Base-by-base conservation (phyloP, 2,797 vertebrate genomes). In the Clarias laeviceps region DNA sequence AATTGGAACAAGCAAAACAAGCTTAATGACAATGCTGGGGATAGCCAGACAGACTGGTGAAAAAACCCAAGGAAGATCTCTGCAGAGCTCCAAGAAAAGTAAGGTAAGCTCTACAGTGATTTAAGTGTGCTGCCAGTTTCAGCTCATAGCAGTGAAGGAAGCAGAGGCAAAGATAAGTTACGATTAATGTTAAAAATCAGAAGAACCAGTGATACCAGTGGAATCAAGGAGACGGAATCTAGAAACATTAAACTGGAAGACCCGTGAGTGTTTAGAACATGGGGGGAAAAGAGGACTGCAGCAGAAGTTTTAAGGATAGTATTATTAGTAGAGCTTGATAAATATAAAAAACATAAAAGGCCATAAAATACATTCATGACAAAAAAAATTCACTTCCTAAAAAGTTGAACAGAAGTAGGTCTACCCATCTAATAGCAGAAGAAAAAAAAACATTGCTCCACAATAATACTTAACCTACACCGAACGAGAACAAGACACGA, bases 171-270 rank as follows among this genome's bases (percentile, higher is more conserved):
- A 69, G 56, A 77, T 27, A 66, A 83, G 27, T 62, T n/a, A 18
- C 61, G 54, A 59, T 74, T 73, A 80, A 87, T 65, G 61, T 57
- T 66, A 78, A 87, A 54, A 80, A 70, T 83, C 45, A 80, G 29
- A 65, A 56, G 29, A 64, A 74, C 5, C 12, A 54, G 45, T 50
- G 12, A 72, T 37, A 64, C 29, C 11, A 32, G 57, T 15, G 5
- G 64, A 37, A 34, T 70, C 65, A 45, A 73, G 59, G 17, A 79
- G 29, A 15, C 4, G 69, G 34, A 32, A 65, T 59, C 11, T 62
- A 79, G 65, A 86, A 83, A 69, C 27, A 62, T 77, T 57, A 32
- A 79, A 82, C 54, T 62, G 37, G 80, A 79, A 82, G 32, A 82
- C 64, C 59, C 65, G 32, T 4, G 64, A 79, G 22, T 64, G 27